Conservation (phyloP, 2,888 invertebrate genomes). For the Thysanoteuthis rhombus region DNA sequence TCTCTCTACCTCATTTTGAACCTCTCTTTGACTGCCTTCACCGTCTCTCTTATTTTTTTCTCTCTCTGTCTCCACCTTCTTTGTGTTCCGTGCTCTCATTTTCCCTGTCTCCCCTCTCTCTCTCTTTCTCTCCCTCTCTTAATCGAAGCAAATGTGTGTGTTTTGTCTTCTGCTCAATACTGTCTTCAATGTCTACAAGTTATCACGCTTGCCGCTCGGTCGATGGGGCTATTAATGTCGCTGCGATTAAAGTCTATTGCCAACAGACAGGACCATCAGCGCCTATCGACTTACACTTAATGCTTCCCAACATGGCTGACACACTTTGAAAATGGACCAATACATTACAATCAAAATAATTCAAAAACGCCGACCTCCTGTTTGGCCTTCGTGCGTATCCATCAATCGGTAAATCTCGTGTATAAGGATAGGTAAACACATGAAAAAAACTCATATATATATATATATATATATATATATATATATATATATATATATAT, state of each 20-base stretch:
- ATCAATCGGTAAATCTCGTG: not conserved
- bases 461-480: too few species aligned
- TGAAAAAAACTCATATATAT: too few species aligned
- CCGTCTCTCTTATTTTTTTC: not conserved
- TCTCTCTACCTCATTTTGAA: not conserved
- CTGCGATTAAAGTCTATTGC: constrained; percentile 12
- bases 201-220: not conserved
- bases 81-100: too few species aligned
- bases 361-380: not conserved
- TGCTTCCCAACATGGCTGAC: not conserved
- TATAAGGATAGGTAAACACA: not conserved
- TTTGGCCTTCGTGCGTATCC: not conserved
- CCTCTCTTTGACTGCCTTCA: not conserved
- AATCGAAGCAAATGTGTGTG: not conserved
- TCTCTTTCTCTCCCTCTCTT: not conserved
- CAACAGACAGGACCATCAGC: not conserved
- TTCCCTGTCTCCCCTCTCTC: not conserved
- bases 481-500: too few species aligned
- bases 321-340: not conserved
- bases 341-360: not conserved
- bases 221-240: constrained; percentile 12
- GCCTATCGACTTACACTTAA: not conserved
- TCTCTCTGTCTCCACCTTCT: not conserved
- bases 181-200: not conserved
- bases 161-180: not conserved